These are phyloP conservation scores for Drosophila sulfurigaster DNA, from an alignment of 1,140 invertebrate species.

Conservation along the genomic window DNA sequence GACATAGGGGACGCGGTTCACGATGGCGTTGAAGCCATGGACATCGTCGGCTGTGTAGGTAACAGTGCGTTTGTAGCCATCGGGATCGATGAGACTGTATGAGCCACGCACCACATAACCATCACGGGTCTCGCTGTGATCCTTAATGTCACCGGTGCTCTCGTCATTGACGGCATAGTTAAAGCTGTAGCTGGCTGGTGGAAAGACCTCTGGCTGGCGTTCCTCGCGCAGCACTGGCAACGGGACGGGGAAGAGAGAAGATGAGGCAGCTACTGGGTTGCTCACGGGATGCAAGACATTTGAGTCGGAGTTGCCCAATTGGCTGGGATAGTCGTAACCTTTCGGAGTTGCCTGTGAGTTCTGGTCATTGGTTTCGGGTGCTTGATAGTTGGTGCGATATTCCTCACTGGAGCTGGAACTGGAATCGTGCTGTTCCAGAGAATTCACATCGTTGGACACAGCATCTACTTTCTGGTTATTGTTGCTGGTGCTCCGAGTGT, in stretches of 20 bases:
- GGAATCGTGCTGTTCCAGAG: conserved; percentile 34
- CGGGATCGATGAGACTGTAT: conserved; percentile 70
- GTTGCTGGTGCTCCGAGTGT: conserved; percentile 11
- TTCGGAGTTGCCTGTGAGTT: conserved; percentile 65
- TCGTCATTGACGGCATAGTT: conserved; percentile 68
- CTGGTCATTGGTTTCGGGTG: conserved; percentile 47
- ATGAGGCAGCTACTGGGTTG: background rate
- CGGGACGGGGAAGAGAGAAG: conserved; percentile 33
- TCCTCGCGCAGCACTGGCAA: conserved; percentile 44
- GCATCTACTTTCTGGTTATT: conserved; percentile 38
- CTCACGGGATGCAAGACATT: background rate
- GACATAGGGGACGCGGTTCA: conserved; percentile 72
- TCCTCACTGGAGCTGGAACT: conserved; percentile 56
- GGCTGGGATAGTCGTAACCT: conserved; percentile 59
- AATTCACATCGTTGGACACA: conserved; percentile 36
- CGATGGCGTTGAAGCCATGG: conserved; percentile 87
- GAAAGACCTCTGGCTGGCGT: conserved; percentile 49
- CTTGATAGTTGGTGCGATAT: conserved; percentile 62
- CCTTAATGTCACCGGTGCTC: conserved; percentile 68
- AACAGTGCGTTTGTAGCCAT: conserved; percentile 85
- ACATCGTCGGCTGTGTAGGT: conserved; percentile 86
- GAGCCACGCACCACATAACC: conserved; percentile 65
- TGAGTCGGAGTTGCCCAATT: conserved; percentile 5
- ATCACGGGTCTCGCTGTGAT: conserved; percentile 66
- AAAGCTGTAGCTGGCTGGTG: conserved; percentile 64